Evolutionary conservation across 2,797 vertebrate genomes (phyloP), one percentile per base, ranked within the genome.

Genomic region (Uromys caudimaculatus): DNA sequence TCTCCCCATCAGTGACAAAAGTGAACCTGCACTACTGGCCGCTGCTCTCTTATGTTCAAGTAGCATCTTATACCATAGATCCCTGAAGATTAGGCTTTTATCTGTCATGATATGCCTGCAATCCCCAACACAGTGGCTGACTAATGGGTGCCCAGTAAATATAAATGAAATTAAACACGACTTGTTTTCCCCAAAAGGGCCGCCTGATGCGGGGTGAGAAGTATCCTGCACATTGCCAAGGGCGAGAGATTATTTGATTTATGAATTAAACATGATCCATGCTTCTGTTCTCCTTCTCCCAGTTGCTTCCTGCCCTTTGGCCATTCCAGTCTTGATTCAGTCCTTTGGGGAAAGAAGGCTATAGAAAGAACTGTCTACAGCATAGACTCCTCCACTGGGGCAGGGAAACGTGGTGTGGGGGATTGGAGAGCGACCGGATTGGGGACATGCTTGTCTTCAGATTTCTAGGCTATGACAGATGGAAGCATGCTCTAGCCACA

Each of bases 251-350:
- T 41, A 79, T 87, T 91, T 38, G 69, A 27, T 77, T 76, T 29
- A 86, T 90, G 83, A 97, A 95, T 97, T 97, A 97, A 95, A 96
- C 90, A 96, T 67, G 81, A 56, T 7, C 75, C 47, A 7, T 0
- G 29, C 83, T 93, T 93, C 89, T 76, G 38, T 54, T 54, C 38
- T 44, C 58, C 23, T 35, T 58, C 35, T 95, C 76, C 87, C 89
- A 50, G 44, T 8, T 24, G 82, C 88, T 89, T 93, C 92, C 41
- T 47, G 69, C 69, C 82, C 38, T 29, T 56, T 67, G 77, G 95
- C 90, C 58, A 21, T 35, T 75, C 82, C 35, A 0, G 58, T 89
- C 62, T 85, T 86, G 41, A 47, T 90, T 89, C 93, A 82, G 52
- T 78, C 73, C 69, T 86, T 87, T 29, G 0, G 52, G 71, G 75